Conservation (phyloP, 1,140 invertebrate genomes). For the Brachystomella parvula region DNA sequence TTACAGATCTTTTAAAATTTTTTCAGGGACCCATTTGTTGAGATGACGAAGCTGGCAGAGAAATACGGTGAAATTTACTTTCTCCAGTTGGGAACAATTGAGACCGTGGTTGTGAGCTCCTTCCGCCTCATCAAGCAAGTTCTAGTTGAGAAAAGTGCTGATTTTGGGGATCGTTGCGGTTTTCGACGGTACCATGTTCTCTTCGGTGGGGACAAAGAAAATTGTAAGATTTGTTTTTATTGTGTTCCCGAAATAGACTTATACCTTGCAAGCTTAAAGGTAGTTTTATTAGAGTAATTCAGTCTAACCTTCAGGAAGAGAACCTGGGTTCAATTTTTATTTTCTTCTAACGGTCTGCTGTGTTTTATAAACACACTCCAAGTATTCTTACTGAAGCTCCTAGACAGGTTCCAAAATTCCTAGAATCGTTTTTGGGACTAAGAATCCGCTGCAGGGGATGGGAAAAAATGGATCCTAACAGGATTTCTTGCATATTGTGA, state of each 20-base stretch:
- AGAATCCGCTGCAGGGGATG: too few species aligned
- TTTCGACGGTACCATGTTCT: conserved; percentile 61
- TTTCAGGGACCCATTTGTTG: conserved; percentile 54
- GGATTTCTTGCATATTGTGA: too few species aligned
- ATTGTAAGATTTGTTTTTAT: conserved; percentile 54
- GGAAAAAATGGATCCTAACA: too few species aligned
- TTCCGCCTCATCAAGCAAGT: conserved; percentile 66
- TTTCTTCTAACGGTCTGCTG: conserved; percentile 1
- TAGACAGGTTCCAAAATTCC: too few species aligned
- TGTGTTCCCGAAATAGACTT: not conserved
- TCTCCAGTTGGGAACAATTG: conserved; percentile 58
- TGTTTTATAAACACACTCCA: too few species aligned
- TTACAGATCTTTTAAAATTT: not conserved
- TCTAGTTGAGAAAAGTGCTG: conserved; percentile 66
- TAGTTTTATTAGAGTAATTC: conserved; percentile 19
- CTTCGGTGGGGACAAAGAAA: conserved; percentile 58
- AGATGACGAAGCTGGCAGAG: conserved; percentile 59
- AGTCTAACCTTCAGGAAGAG: conserved; percentile 31
- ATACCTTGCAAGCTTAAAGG: not conserved
- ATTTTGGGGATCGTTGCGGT: conserved; percentile 71
- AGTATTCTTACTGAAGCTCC: too few species aligned
- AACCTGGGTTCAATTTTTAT: conserved; percentile 1
- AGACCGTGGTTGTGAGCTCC: conserved; percentile 69
- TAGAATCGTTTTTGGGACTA: too few species aligned
- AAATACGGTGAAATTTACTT: conserved; percentile 68